Base-by-base conservation (phyloP, 2,113 vertebrate species). In the Myocastor coypus region DNA sequence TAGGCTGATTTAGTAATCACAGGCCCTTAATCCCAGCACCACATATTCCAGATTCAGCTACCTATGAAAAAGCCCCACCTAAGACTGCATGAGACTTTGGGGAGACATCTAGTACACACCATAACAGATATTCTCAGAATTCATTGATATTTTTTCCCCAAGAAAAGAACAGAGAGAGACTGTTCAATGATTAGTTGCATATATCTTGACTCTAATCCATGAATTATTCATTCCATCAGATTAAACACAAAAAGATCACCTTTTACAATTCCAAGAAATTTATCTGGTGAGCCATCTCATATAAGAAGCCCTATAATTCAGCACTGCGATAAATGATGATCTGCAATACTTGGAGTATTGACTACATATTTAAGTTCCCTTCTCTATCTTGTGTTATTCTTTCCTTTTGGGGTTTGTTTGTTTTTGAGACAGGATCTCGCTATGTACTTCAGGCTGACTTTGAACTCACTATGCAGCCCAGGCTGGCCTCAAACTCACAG, bases 211-310 rank as follows among this genome's bases (percentile, higher is more conserved):
- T 50, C 46, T 42, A 81, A 77, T 64, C 24, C 52, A 34, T 89
- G 71, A 8, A 61, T 92, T 94, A 14, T 95, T 95, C 13, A 68
- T 68, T 95, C 20, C 24, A 69, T 92, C 10, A 95, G 87, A 19
- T 78, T 83, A 46, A 64, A 84, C 85, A 63, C 50, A 37, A 3
- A 59, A 55, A 28, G 1, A 59, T 13, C 57, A 28, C 8, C 6
- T 94, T 59, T 86, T 19, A 64, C n/a, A 55, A 75, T 7, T 8
- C 24, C 34, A 42, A 92, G 34, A 37, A 94, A 89, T 66, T 75
- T 66, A 80, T 69, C 17, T 30, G 77, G 59, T 89, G 26, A 94
- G 11, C 13, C 87, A 9, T 89, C 12, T 42, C 11, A 69, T 89
- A 42, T 77, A 46, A 66, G 32, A 94, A n/a, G 16, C 66, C 55